A percentile compares a stretch with the other conserved stretches of the same genome.
Conservation (phyloP, 2,113 vertebrate species). For the Elanoides forficatus region DNA sequence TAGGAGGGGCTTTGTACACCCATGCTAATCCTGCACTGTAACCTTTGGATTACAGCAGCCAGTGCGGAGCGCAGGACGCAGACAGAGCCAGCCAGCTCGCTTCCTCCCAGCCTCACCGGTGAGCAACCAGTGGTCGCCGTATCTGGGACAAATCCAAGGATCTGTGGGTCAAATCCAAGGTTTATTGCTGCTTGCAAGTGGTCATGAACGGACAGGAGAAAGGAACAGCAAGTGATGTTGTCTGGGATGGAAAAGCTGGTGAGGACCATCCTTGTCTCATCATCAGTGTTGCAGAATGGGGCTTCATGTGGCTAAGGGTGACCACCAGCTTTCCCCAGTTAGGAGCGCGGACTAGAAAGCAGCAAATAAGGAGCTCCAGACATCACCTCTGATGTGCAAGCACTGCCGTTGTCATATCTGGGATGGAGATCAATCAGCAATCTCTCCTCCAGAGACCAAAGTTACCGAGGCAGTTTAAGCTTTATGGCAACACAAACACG, state of each 20-base stretch:
- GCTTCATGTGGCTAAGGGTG: neutral
- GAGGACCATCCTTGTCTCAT: neutral
- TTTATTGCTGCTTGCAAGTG: neutral
- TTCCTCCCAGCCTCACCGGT: neutral
- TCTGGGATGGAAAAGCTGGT: neutral
- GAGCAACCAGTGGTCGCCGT: neutral
- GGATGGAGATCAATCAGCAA: neutral
- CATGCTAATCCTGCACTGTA: slow-evolving; percentile 41
- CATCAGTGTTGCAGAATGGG: neutral
- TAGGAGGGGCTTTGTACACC: slow-evolving; percentile 53
- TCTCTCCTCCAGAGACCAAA: neutral
- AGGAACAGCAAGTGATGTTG: neutral
- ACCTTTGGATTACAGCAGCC: slow-evolving; percentile 38
- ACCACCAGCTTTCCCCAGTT: neutral
- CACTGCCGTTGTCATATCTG: neutral
- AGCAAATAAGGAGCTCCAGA: neutral
- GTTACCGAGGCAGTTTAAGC: neutral
- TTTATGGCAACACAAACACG: neutral
- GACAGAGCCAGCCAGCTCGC: neutral
- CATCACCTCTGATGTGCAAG: neutral
- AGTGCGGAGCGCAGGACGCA: fast-evolving
- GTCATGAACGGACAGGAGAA: neutral
- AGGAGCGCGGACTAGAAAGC: neutral
- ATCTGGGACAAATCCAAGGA: neutral
- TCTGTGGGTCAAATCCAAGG: neutral